Base-by-base conservation (phyloP, 2,888 invertebrate species). In the Drosophila mimica region DNA sequence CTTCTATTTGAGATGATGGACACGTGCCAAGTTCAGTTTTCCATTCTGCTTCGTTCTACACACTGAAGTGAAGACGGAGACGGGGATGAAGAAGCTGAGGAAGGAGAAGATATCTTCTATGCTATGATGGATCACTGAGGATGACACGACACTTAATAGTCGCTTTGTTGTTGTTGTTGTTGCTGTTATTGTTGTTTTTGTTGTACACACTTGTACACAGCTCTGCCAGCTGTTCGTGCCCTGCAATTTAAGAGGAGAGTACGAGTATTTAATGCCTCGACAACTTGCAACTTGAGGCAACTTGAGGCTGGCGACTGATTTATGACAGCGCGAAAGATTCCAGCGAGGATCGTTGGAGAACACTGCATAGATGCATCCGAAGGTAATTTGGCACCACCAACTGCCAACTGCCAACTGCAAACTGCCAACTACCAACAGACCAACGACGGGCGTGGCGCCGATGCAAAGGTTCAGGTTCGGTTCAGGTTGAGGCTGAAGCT, bases 91-190 rank as follows among this genome's bases (percentile, higher is more conserved):
- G 15, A 46, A 15, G 25, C 8, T 2, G 46, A 54, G 51, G n/a
- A 38, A 54, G 54, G n/a, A 30, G 38, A 65, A 69, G 72, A 75
- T 57, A 70, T 74, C 79, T 83, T 68, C 70, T 72, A 66, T 68
- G 69, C 85, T 77, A 89, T 87, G 89, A 87, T 87, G 88, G 86
- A 87, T 89, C 81, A 76, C 76, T 74, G 79, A 77, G 82, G 86
- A 87, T 87, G 86, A 87, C 86, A 87, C 84, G 82, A 87, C 86
- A 87, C 89, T 86, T 89, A 83, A 87, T 74, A 73, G 75, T 75
- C 70, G 75, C 79, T 64, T 79, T 76, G 69, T 80, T 77, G 84
- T 58, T 70, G 79, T 20, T 53, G 56, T 25, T 25, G 25, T 63
- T 66, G 34, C 62, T 73, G 62, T 63, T 68, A 64, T 34, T 52